Evolutionary conservation across 2,888 invertebrate species (phyloP).

Genomic region (Thysanoteuthis rhombus): DNA sequence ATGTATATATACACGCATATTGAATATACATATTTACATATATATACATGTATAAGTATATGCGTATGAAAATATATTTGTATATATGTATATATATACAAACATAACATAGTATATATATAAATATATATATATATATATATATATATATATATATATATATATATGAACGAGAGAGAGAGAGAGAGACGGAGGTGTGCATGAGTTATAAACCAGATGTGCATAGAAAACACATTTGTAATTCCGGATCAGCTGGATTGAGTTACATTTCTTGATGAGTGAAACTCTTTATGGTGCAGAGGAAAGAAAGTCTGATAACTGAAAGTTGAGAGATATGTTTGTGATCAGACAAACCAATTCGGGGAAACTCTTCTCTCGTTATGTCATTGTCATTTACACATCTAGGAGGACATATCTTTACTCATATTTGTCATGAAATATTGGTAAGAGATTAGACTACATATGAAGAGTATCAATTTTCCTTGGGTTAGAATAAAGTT

Average conservation of each 20-base stretch:
- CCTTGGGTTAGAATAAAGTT: no score
- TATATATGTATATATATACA: neutral
- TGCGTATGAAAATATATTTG: neutral
- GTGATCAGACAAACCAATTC: no score
- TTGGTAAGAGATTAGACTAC: no score
- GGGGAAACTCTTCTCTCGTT: no score
- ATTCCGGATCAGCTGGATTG: neutral
- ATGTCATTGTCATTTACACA: no score
- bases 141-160: neutral
- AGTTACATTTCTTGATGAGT: neutral
- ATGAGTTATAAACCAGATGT: neutral
- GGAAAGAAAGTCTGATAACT: neutral
- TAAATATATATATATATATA: neutral
- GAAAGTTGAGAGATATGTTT: neutral
- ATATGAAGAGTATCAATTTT: no score
- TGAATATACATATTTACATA: neutral
- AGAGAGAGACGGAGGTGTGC: neutral
- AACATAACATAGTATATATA: neutral
- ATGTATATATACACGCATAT: constrained; percentile 26
- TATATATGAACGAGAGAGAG: neutral
- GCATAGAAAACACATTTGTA: neutral
- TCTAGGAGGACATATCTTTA: no score
- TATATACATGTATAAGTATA: neutral
- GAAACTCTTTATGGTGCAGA: neutral
- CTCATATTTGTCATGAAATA: no score